Base-by-base conservation (phyloP, 2,797 vertebrate genomes). In the Xiphophorus birchmanni region DNA sequence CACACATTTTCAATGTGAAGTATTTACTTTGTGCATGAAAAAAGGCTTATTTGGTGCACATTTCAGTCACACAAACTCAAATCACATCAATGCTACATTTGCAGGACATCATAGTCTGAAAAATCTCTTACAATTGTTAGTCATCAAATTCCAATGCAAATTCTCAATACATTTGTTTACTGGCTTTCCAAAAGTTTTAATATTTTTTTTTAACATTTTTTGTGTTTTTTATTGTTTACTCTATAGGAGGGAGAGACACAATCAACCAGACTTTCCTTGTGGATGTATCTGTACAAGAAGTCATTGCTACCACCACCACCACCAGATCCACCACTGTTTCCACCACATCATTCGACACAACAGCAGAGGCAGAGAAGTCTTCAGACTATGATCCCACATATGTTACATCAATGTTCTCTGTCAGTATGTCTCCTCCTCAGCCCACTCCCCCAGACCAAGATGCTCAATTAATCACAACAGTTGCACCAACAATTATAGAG, bases 391-490 rank as follows among this genome's bases (percentile, higher is more conserved):
- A 79, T 86, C 47, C 79, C 45, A 83, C 91, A 76, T 83, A 93
- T 48, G 73, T 82, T 56, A 87, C 95, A 47, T 96, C 79, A 47
- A 96, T 96, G 96, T 96, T 97, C 87, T 97, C 96, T 29, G 93
- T 96, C 80, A 96, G 95, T 88, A 96, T 96, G 96, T 86, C 90
- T 82, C 94, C 94, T 76, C 91, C 93, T 65, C 92, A 69, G 6
- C 75, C 84, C 74, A 90, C 87, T 78, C 82, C 75, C 23, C 5
- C 81, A 50, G 84, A 80, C 54, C 78, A 90, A 17, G 88, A 93
- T 32, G 92, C 95, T 78, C 91, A 92, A 44, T 77, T 93, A 74
- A 84, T 91, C 60, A 89, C 88, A 73, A 90, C 90, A 78, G 78
- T 88, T 18, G 75, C 84, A 72, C 90, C 92, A 9, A 84, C 86